Conservation (phyloP, 2,113 vertebrate species). For the Ameiurus melas region DNA sequence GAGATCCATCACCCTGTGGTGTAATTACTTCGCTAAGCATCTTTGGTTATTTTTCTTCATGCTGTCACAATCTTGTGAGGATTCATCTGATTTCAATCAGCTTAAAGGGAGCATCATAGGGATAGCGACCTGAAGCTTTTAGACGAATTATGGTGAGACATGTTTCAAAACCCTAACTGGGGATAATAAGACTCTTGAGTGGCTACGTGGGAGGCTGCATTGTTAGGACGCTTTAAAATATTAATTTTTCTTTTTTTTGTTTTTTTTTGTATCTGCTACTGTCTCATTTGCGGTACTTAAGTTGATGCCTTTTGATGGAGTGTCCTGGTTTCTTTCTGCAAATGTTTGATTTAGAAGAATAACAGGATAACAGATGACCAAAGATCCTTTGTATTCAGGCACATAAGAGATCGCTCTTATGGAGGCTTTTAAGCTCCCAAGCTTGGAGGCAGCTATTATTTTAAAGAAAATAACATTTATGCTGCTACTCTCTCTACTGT, state of each 20-base stretch:
- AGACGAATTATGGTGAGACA: constrained; percentile 42
- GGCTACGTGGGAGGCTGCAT: neutral
- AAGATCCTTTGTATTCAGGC: constrained; percentile 22
- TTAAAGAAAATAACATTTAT: constrained; percentile 48
- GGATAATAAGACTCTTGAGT: constrained; percentile 45
- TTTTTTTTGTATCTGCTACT: constrained; percentile 28
- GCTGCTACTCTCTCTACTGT: constrained; percentile 4
- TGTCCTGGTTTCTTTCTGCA: constrained; percentile 18
- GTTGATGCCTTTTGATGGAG: constrained; percentile 46
- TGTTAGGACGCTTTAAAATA: constrained; percentile 41
- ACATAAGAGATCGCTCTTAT: constrained; percentile 18
- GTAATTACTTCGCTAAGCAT: constrained; percentile 40
- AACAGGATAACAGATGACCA: constrained; percentile 38
- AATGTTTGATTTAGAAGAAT: constrained; percentile 42
- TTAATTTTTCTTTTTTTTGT: too few species aligned
- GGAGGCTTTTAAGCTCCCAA: constrained; percentile 41
- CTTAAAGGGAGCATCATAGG: constrained; percentile 41
- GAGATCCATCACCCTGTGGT: constrained; percentile 22
- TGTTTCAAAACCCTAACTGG: constrained; percentile 40
- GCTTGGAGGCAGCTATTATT: constrained; percentile 46
- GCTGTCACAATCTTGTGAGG: constrained; percentile 42
- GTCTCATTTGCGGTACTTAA: constrained; percentile 41
- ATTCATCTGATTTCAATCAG: constrained; percentile 53
- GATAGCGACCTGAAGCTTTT: constrained; percentile 41
- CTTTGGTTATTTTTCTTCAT: constrained; percentile 36